A percentile compares a stretch with the other conserved stretches of the same genome.
These are phyloP conservation scores for Baccha elongata DNA, from an alignment of 2,888 invertebrate species.

Conservation along the genomic window DNA sequence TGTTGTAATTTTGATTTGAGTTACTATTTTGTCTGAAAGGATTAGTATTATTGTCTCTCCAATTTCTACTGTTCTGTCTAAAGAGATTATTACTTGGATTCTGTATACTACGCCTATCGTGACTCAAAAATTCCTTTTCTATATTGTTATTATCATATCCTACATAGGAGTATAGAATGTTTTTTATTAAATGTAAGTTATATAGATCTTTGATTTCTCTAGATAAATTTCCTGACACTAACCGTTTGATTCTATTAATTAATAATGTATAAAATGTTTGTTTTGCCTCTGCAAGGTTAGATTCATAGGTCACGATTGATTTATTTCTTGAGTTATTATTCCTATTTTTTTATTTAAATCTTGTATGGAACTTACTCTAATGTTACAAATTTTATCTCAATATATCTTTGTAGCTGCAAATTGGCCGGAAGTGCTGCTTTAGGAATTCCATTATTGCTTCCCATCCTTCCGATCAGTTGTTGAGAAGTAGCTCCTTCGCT, in stretches of 20 bases:
- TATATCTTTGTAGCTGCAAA: conserved; percentile 4
- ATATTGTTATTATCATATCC: neutral
- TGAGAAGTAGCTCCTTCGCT: conserved; percentile 1
- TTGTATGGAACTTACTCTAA: conserved; percentile 7
- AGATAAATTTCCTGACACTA: conserved; percentile 21
- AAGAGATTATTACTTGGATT: neutral
- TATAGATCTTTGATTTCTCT: conserved; percentile 15
- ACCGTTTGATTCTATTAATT: neutral
- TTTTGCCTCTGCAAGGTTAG: neutral
- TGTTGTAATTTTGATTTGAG: neutral
- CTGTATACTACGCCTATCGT: neutral
- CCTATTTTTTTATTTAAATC: conserved; percentile 11
- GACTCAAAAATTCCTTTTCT: neutral
- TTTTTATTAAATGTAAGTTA: neutral
- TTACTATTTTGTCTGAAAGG: too few relatives aligned
- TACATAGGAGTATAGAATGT: conserved; percentile 7
- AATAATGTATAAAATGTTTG: conserved; percentile 3
- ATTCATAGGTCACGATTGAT: conserved; percentile 1
- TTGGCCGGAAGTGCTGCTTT: conserved; percentile 17
- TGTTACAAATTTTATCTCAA: neutral
- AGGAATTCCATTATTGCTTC: neutral
- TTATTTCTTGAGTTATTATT: neutral
- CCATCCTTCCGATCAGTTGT: conserved; percentile 1
- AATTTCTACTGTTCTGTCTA: too few relatives aligned
- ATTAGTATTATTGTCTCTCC: too few relatives aligned